A percentile compares a stretch with the other conserved stretches of the same genome.
Evolutionary conservation across 2,888 invertebrate species (phyloP).

Genomic region (Nymphalis polychloros): DNA sequence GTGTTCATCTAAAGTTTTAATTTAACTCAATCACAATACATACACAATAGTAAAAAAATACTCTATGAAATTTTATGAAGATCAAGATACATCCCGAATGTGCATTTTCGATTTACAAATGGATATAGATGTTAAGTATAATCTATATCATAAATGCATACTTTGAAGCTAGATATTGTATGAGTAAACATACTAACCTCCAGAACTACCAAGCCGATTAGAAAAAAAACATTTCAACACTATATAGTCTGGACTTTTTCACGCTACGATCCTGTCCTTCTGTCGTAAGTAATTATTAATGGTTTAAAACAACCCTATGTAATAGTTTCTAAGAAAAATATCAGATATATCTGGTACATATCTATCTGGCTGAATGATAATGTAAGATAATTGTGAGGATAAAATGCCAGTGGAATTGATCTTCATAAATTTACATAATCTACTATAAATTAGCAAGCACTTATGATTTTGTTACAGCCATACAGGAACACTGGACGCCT

Average conservation of each 20-base stretch:
- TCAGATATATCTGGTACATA: neutral
- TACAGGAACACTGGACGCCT: constrained; percentile 51
- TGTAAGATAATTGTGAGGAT: neutral
- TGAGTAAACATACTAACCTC: too few species aligned
- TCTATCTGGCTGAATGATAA: neutral
- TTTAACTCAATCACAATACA: constrained; percentile 6
- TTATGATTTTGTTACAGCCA: constrained; percentile 47
- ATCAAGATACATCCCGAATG: neutral
- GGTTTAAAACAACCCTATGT: too few species aligned
- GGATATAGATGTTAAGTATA: too few species aligned
- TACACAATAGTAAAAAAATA: neutral
- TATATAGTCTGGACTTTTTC: too few species aligned
- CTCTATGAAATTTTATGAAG: constrained; percentile 4
- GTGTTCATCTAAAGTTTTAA: neutral
- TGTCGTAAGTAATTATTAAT: too few species aligned
- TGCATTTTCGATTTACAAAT: neutral
- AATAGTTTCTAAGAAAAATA: too few species aligned
- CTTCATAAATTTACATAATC: constrained; percentile 49
- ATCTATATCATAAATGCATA: too few species aligned
- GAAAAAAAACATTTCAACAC: too few species aligned
- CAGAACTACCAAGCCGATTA: too few species aligned
- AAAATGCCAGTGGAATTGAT: constrained; percentile 31
- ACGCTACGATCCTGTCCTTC: too few species aligned
- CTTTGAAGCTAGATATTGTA: too few species aligned
- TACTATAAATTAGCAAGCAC: constrained; percentile 44